Conservation (phyloP, 2,888 invertebrate genomes). For the Xestia c-nigrum region DNA sequence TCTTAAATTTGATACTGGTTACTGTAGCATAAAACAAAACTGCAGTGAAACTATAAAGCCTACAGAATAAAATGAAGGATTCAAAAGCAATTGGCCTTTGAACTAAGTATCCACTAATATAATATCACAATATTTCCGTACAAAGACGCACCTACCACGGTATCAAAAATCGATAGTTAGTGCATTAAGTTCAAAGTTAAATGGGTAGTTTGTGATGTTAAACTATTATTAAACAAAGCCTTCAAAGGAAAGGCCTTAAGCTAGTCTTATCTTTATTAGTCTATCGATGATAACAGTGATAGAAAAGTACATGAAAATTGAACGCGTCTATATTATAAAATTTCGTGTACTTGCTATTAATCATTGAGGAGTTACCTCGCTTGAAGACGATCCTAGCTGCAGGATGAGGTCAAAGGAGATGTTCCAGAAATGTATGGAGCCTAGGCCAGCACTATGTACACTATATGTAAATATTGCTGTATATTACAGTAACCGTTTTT, state of each 20-base stretch:
- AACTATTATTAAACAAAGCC: neutral
- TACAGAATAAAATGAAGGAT: slow-evolving; percentile 42
- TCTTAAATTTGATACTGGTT: neutral
- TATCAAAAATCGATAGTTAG: slow-evolving; percentile 50
- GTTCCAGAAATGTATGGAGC: no score
- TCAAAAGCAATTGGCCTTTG: slow-evolving; percentile 59
- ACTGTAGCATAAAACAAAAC: neutral
- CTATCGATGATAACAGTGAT: neutral
- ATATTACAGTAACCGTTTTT: no score
- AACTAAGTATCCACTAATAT: slow-evolving; percentile 51
- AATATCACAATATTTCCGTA: slow-evolving; percentile 60
- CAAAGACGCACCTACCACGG: slow-evolving; percentile 61
- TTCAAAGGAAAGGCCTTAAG: neutral
- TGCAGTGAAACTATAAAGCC: slow-evolving; percentile 32
- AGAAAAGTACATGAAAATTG: neutral
- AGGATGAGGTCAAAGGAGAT: no score
- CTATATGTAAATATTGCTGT: no score
- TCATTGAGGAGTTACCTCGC: neutral
- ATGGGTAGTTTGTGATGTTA: slow-evolving; percentile 25
- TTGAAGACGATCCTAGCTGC: neutral
- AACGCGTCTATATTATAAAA: neutral
- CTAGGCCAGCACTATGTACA: no score
- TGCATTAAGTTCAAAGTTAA: slow-evolving; percentile 39
- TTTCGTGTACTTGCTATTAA: neutral
- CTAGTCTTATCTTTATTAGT: no score